Percentiles rank a stretch among this genome's conserved stretches.
Evolutionary conservation across 37 sponge, comb jelly and placozoan species (phyloP).

Genomic region (Bolinopsis microptera): DNA sequence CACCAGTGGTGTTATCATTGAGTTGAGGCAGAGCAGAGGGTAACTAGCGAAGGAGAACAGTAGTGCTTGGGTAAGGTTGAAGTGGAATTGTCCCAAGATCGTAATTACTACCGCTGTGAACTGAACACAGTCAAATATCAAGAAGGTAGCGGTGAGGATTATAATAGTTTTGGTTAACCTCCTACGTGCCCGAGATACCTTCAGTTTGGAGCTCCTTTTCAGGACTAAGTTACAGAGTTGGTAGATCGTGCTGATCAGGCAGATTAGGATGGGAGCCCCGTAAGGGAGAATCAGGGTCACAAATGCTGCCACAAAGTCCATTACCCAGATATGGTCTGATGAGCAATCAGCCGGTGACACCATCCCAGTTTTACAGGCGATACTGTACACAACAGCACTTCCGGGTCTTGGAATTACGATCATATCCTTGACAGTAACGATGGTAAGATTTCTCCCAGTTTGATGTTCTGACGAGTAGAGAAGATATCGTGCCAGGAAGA

Average conservation of each 20-base stretch:
- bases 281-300: slow-evolving; percentile 20
- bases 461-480: background rate
- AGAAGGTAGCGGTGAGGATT: background rate
- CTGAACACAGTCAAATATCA: background rate
- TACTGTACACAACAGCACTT: background rate
- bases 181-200: background rate
- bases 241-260: slow-evolving; percentile 12
- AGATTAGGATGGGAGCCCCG: slow-evolving; percentile 6
- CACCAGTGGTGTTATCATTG: slow-evolving; percentile 2
- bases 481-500: background rate
- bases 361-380: background rate
- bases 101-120: background rate
- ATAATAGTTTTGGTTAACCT: slow-evolving; percentile 9
- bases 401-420: background rate
- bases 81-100: background rate
- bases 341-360: background rate
- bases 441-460: background rate
- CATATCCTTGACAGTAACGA: background rate
- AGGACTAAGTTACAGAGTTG: background rate
- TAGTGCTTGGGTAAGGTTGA: background rate
- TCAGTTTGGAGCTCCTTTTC: background rate
- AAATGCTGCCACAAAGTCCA: background rate
- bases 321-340: background rate
- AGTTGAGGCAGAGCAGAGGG: slow-evolving; percentile 33
- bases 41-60: background rate